These are phyloP conservation scores for Drosophila lacteicornis DNA, from an alignment of 1,140 invertebrate genomes.

Conservation along the genomic window DNA sequence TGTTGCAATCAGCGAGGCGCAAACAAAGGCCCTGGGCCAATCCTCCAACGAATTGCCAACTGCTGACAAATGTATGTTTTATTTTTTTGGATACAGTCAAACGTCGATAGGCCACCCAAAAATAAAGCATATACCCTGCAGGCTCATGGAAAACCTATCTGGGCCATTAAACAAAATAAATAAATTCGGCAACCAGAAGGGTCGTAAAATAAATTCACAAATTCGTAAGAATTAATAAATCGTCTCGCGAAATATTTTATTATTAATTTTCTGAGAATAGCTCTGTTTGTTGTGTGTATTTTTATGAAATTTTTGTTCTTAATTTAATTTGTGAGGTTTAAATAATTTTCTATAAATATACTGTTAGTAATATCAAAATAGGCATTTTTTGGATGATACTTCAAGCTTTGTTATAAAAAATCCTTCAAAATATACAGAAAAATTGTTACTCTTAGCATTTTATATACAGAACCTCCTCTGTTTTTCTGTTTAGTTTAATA, in stretches of 20 bases:
- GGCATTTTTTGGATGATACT: too few relatives aligned
- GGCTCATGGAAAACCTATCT: not conserved
- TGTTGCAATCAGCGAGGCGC: constrained; percentile 56
- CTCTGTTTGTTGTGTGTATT: not conserved
- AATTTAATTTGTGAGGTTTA: not conserved
- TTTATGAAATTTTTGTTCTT: not conserved
- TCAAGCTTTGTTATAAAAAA: not conserved
- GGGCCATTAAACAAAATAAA: not conserved
- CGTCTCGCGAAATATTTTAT: not conserved
- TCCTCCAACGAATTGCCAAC: constrained; percentile 23
- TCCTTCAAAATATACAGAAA: too few relatives aligned
- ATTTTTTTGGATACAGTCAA: constrained; percentile 52
- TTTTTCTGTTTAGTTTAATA: constrained; percentile 53
- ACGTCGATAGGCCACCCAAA: not conserved
- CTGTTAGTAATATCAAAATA: not conserved
- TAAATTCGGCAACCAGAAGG: not conserved
- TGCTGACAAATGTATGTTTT: constrained; percentile 70
- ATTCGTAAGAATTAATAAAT: not conserved
- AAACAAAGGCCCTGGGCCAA: constrained; percentile 49
- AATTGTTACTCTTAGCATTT: not conserved
- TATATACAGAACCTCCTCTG: constrained; percentile 1
- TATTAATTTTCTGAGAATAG: not conserved
- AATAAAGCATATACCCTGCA: too few relatives aligned
- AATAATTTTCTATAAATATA: too few relatives aligned
- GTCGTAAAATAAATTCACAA: not conserved